Evolutionary conservation across 2,113 vertebrate species (phyloP), one percentile per base, ranked within the genome.

Genomic region (Xerus inauris): DNA sequence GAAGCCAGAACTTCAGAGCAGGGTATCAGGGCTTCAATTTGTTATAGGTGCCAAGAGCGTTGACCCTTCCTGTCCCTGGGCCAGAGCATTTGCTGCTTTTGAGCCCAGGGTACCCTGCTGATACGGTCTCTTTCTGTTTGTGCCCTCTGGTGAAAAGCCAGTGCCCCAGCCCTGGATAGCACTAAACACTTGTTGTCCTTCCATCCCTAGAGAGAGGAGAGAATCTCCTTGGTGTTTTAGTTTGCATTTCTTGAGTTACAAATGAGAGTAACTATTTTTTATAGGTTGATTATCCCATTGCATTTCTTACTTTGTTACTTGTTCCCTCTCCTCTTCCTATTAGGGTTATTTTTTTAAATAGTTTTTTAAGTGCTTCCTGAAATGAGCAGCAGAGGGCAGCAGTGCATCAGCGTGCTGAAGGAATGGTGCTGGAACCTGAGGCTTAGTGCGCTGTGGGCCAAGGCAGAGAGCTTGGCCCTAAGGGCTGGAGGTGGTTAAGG

Each of bases 351-450:
- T 80, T 86, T 85, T 28, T 4, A 26, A 20, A 62, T 89, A 4
- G 24, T 62, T 62, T 88, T 82, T 49, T 77, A 75, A 71, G 95
- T 89, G 67, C 30, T 95, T 54, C 79, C 72, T 72, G 54, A 77
- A 54, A 28, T 51, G 0, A n/a, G 85, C 97, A 96, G 91, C 81
- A 97, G 97, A 91, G 76, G 93, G 82, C 96, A 98, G 91, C 54
- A 92, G 42, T 28, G 47, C 72, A 81, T 5, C 88, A 92, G 40
- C 8, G 17, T 83, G 26, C 51, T 20, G 13, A 47, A 49, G 73
- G 5, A 49, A 40, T 35, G 30, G 38, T 0, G 14, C 28, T 17
- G 57, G 51, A 65, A 16, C n/a, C 47, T 5, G 38, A 65, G 49
- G 11, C 6, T 91, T 30, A 57, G 2, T n/a, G 3, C 20, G 2